These are phyloP conservation scores for Syngnathus floridae DNA, from an alignment of 2,113 vertebrate species.

Conservation along the genomic window DNA sequence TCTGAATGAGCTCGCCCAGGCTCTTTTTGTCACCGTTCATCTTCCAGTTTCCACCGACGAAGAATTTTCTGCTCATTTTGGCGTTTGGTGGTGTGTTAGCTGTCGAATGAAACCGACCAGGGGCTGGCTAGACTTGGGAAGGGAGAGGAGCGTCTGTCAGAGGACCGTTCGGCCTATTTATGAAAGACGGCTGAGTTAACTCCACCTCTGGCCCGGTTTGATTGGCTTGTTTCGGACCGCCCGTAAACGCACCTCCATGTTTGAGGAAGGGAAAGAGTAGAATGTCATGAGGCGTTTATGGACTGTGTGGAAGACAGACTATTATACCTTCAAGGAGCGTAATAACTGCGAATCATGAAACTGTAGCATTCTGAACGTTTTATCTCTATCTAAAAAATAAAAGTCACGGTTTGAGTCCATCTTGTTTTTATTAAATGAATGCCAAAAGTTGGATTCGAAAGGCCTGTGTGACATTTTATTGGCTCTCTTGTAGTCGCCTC, in stretches of 20 bases:
- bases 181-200: constrained; percentile 9
- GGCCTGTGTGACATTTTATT: constrained; percentile 5
- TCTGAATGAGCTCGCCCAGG: constrained; percentile 83
- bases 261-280: constrained; percentile 35
- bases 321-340: too few species aligned
- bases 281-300: constrained; percentile 51
- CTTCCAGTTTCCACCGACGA: constrained; percentile 97
- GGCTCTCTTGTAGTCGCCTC: background rate
- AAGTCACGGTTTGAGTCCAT: too few species aligned
- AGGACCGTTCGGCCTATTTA: constrained; percentile 45
- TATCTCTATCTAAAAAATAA: too few species aligned
- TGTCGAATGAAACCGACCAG: background rate
- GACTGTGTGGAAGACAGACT: background rate
- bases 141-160: constrained; percentile 26
- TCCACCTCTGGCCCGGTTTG: constrained; percentile 42
- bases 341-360: too few species aligned
- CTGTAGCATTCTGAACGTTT: too few species aligned
- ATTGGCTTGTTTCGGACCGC: constrained; percentile 58
- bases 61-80: constrained; percentile 90
- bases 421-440: too few species aligned
- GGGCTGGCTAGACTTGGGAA: background rate
- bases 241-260: constrained; percentile 36
- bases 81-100: background rate
- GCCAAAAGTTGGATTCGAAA: background rate
- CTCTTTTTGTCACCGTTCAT: constrained; percentile 94